phyloP scores from a whole-genome alignment of 2,113 vertebrate genomes.

The Antigone vipio region DNA sequence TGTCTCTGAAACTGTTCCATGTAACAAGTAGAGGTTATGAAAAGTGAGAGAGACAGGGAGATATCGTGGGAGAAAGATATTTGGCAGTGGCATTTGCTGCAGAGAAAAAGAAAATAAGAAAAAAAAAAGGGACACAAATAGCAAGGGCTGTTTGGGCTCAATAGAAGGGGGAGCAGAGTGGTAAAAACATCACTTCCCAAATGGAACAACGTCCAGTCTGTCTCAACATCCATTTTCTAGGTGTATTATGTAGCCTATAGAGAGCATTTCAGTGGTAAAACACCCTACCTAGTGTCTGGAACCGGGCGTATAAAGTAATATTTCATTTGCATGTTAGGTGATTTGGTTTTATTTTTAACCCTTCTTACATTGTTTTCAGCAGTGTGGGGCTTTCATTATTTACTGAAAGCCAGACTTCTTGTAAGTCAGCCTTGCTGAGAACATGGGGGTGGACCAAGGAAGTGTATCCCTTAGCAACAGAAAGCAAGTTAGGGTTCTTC shows the following conservation, averaged over 20 bases:
- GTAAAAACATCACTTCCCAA: background rate
- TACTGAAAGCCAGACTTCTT: conserved; percentile 14
- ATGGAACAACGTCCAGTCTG: background rate
- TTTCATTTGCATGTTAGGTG: conserved; percentile 8
- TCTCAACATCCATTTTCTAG: background rate
- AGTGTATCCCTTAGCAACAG: conserved; percentile 23
- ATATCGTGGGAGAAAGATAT: background rate
- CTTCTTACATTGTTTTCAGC: conserved; percentile 19
- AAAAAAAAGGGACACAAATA: conserved; percentile 6
- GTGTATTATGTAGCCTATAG: background rate
- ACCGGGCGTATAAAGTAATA: background rate
- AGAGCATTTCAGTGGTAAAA: background rate
- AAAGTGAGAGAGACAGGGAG: background rate
- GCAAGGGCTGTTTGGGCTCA: background rate
- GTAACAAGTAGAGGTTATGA: background rate
- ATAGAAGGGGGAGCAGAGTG: background rate
- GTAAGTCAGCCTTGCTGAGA: background rate
- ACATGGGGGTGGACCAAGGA: background rate
- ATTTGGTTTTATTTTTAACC: conserved; percentile 37
- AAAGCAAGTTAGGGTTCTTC: conserved; percentile 5
- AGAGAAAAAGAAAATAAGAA: background rate
- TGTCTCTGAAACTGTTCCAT: background rate
- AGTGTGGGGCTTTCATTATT: background rate
- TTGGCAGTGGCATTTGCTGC: conserved; percentile 12
- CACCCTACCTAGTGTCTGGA: background rate